Percentiles rank a stretch among this genome's conserved stretches.
These are phyloP conservation scores for Lobophora halterata DNA, from an alignment of 2,888 invertebrate species.

Conservation along the genomic window DNA sequence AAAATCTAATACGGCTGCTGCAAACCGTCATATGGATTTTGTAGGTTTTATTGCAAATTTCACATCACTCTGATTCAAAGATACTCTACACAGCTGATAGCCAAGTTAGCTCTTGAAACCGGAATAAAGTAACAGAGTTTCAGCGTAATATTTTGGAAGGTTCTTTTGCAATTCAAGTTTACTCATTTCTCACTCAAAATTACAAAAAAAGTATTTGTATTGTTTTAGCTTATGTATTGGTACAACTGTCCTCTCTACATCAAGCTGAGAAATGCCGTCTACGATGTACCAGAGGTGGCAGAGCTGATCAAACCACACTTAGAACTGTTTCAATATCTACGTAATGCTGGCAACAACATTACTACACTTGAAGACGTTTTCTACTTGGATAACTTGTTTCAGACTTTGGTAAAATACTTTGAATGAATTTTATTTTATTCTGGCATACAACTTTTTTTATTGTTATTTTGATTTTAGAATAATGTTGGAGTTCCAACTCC, in stretches of 20 bases:
- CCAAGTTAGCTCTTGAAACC: no score
- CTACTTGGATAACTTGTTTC: constrained; percentile 70
- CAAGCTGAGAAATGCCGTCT: constrained; percentile 48
- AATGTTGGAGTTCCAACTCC: constrained; percentile 65
- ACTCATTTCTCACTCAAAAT: background rate
- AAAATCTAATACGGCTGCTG: no score
- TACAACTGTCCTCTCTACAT: constrained; percentile 69
- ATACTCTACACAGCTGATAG: no score
- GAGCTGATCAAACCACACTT: constrained; percentile 51
- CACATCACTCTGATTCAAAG: no score
- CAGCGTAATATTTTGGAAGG: no score
- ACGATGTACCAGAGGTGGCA: constrained; percentile 51
- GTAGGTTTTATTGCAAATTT: no score
- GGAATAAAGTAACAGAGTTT: no score
- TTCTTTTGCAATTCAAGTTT: background rate
- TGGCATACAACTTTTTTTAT: background rate
- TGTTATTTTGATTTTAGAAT: constrained; percentile 44
- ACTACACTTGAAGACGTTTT: constrained; percentile 67
- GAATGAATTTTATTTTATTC: background rate
- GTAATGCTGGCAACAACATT: constrained; percentile 58
- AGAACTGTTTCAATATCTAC: constrained; percentile 49
- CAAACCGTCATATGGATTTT: no score
- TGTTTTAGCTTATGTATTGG: constrained; percentile 68
- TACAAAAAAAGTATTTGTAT: constrained; percentile 4
- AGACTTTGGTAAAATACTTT: constrained; percentile 60